Evolutionary conservation across 1,140 invertebrate species (phyloP).

Genomic region (Ptiloglossa arizonensis): DNA sequence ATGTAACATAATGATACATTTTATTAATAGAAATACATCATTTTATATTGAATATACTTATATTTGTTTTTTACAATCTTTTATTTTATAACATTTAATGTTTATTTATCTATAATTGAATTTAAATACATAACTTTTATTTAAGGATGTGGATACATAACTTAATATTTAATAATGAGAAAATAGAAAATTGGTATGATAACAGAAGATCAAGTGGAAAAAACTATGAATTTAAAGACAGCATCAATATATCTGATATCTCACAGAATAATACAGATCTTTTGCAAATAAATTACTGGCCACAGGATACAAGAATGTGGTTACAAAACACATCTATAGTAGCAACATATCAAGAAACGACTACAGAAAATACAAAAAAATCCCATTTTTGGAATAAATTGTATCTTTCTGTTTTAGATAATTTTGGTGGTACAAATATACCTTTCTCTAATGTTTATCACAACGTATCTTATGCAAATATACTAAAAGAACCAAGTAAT

Average conservation of each 20-base stretch:
- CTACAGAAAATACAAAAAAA: background rate
- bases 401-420: background rate
- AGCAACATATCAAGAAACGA: background rate
- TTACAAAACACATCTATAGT: background rate
- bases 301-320: background rate
- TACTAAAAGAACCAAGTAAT: constrained; percentile 7
- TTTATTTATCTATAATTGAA: background rate
- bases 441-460: constrained; percentile 5
- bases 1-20: too few relatives aligned
- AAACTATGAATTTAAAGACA: background rate
- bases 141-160: constrained; percentile 18
- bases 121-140: background rate
- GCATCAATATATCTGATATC: too few relatives aligned
- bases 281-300: constrained; percentile 2
- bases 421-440: background rate
- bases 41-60: too few relatives aligned
- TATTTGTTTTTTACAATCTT: too few relatives aligned
- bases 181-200: background rate
- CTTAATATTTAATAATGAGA: constrained; percentile 8
- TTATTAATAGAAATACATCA: too few relatives aligned
- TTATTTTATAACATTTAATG: too few relatives aligned
- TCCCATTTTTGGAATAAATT: constrained; percentile 6
- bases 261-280: background rate
- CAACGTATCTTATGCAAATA: background rate
- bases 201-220: background rate